Evolutionary conservation across 92 coral and sea anemone species (phyloP), one percentile per base, ranked within the genome.

Genomic region (Umimayanthus kanabou): DNA sequence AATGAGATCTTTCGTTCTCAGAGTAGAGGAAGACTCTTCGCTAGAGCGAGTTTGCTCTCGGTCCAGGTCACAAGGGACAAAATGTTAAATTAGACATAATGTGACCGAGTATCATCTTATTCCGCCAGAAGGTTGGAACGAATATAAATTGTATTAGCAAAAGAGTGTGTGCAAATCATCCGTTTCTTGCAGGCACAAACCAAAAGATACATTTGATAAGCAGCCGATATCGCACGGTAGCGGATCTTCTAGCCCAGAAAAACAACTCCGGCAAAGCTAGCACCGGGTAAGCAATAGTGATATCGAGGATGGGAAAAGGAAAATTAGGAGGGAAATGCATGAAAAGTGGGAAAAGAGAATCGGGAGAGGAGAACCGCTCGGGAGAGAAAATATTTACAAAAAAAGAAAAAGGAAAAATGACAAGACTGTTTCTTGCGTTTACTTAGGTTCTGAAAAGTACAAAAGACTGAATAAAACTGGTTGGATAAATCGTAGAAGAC

Each of bases 191-290:
- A 93, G 96, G 91, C 39, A 29, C 87, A 14, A 90, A 79, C 30
- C 89, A 42, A 9, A 85, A 90, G 79, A 89, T 90, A 53, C 94
- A 90, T 87, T 82, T 94, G 26, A 39, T 89, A 79, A 85, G 85
- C 33, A 69, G 91, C 20, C 91, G 92, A 64, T 92, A 88, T 77
- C 89, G 88, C 42, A 92, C 94, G 7, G 84, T 92, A n/a, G 87
- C 87, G 42, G 87, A 83, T 83, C 87, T 83, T 30, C 64, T 83
- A 45, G 55, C 45, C 45, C 25, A 70, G 61, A 69, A 82, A 49
- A 82, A 22, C 2, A 2, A 23, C 6, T 30, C 85, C 67, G 45
- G 39, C 61, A 6, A 65, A 7, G 72, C 33, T 23, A 39, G 4
- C 23, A 18, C 42, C 5, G 26, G 87, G 87, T 83, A 69, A 26